Conservation (phyloP, 1,140 invertebrate genomes). For the Pseudomyrmex gracilis region DNA sequence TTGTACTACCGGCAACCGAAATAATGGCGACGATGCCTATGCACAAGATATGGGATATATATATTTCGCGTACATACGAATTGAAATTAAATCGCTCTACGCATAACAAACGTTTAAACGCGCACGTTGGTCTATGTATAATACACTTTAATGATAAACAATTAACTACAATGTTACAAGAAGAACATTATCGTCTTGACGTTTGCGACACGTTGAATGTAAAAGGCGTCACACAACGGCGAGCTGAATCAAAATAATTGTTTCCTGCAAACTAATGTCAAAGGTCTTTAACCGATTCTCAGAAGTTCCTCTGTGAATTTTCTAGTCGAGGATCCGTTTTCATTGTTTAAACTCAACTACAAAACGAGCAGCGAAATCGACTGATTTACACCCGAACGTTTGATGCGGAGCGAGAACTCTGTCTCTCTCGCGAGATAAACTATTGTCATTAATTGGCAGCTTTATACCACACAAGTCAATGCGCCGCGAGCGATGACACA, state of each 20-base stretch:
- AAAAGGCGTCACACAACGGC: conserved; percentile 20
- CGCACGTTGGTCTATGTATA: neutral
- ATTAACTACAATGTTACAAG: neutral
- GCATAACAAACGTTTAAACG: neutral
- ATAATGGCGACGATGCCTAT: conserved; percentile 24
- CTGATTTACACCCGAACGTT: conserved; percentile 43
- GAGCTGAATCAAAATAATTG: conserved; percentile 58
- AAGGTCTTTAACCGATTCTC: conserved; percentile 69
- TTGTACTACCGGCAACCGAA: conserved; percentile 11
- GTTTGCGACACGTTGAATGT: conserved; percentile 22
- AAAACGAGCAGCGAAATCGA: conserved; percentile 26
- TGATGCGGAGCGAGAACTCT: neutral
- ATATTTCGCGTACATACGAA: conserved; percentile 22
- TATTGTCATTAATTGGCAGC: conserved; percentile 64
- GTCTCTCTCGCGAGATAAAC: conserved; percentile 18
- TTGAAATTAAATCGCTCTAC: conserved; percentile 12
- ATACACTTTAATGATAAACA: neutral
- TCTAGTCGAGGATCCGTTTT: conserved; percentile 5
- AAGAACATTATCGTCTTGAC: neutral
- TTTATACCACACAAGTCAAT: neutral
- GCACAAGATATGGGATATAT: conserved; percentile 16
- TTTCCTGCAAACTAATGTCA: conserved; percentile 54
- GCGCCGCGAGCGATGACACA: neutral
- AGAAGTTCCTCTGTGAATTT: conserved; percentile 72
- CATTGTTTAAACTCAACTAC: conserved; percentile 11